Evolutionary conservation across 2,888 invertebrate species (phyloP).

Genomic region (Agrochola circellaris): DNA sequence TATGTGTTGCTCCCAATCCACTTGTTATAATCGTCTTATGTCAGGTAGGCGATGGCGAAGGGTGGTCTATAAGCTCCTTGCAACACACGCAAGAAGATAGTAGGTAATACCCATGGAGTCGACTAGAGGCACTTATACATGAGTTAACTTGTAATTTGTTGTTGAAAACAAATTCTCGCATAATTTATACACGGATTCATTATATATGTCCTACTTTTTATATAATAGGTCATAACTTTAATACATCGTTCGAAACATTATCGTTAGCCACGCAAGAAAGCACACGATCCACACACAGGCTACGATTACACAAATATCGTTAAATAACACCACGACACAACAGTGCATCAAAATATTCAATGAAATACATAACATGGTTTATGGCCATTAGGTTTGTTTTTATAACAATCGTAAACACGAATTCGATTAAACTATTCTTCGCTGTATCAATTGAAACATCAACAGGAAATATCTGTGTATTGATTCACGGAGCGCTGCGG

Average conservation of each 20-base stretch:
- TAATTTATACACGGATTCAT: background rate
- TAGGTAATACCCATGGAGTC: constrained; percentile 6
- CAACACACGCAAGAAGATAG: constrained; percentile 7
- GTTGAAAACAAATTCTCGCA: constrained; percentile 6
- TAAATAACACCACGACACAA: constrained; percentile 27
- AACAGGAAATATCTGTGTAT: constrained; percentile 69
- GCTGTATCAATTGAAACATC: constrained; percentile 45
- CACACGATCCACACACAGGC: constrained; percentile 4
- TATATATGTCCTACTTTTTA: constrained; percentile 13
- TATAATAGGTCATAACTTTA: constrained; percentile 29
- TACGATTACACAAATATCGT: constrained; percentile 19
- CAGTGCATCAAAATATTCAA: constrained; percentile 40
- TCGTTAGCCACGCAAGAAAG: constrained; percentile 39
- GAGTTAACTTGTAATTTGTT: constrained; percentile 8
- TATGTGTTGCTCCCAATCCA: constrained; percentile 12
- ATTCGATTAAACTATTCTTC: constrained; percentile 40
- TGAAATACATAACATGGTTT: constrained; percentile 27
- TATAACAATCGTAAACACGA: constrained; percentile 50
- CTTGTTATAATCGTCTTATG: constrained; percentile 34
- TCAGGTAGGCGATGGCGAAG: constrained; percentile 16
- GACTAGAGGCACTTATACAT: background rate
- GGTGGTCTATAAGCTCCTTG: constrained; percentile 29
- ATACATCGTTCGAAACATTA: constrained; percentile 19
- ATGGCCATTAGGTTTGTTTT: constrained; percentile 42
- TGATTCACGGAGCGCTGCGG: constrained; percentile 65